Evolutionary conservation across 2,797 vertebrate species (phyloP).

Genomic region (Lepus townsendii): DNA sequence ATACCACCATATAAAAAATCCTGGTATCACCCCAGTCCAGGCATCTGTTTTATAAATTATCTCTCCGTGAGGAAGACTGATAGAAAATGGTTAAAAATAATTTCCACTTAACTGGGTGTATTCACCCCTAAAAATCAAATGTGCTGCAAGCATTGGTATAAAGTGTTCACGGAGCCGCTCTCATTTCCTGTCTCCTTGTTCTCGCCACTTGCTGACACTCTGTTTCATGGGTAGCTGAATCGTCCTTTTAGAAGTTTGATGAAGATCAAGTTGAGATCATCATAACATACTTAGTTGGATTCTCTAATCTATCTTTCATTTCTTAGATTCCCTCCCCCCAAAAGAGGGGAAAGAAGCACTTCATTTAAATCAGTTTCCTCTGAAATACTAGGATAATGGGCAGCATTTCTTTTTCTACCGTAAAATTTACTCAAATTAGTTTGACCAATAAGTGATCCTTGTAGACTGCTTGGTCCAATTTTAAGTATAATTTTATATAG

Average conservation of each 20-base stretch:
- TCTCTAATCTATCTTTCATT: slow-evolving; percentile 78
- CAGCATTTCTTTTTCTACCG: slow-evolving; percentile 63
- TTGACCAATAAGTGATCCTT: slow-evolving; percentile 50
- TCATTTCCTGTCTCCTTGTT: slow-evolving; percentile 80
- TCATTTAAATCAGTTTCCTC: slow-evolving; percentile 72
- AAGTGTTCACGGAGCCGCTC: slow-evolving; percentile 77
- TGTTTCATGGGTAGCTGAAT: slow-evolving; percentile 73
- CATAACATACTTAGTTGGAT: slow-evolving; percentile 76
- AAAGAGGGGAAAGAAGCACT: slow-evolving; percentile 66
- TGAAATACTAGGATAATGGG: slow-evolving; percentile 71
- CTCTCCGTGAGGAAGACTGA: slow-evolving; percentile 71
- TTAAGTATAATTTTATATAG: slow-evolving; percentile 51
- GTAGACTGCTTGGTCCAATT: slow-evolving; percentile 25
- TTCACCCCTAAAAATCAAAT: slow-evolving; percentile 83
- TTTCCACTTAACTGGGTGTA: slow-evolving; percentile 81
- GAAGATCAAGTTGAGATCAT: slow-evolving; percentile 80
- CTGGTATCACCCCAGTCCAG: slow-evolving; percentile 58
- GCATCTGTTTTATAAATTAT: slow-evolving; percentile 76
- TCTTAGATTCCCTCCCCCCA: slow-evolving; percentile 51
- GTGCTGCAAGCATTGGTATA: slow-evolving; percentile 73
- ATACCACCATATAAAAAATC: slow-evolving; percentile 55
- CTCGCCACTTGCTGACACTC: slow-evolving; percentile 74
- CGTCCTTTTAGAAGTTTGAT: slow-evolving; percentile 76
- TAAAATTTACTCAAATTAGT: slow-evolving; percentile 60
- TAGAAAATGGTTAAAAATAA: slow-evolving; percentile 83